A percentile compares a stretch with the other conserved stretches of the same genome.
Evolutionary conservation across 2,113 vertebrate genomes (phyloP).

Genomic region (Boleophthalmus pectinirostris): DNA sequence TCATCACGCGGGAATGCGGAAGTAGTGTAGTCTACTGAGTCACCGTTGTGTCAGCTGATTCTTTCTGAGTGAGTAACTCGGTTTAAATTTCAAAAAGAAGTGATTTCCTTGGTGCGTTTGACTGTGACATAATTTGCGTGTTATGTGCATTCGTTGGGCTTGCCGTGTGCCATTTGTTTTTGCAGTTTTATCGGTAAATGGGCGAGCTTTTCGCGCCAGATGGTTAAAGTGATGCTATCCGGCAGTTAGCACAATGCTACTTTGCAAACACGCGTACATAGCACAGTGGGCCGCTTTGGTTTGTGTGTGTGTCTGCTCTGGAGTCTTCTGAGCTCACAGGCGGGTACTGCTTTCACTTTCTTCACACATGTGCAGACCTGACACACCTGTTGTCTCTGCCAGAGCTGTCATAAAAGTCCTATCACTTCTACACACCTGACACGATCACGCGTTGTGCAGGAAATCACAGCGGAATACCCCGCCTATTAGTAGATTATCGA

Average conservation of each 20-base stretch:
- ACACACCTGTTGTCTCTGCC: slow-evolving; percentile 61
- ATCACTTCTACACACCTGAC: neutral
- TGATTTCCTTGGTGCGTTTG: slow-evolving; percentile 24
- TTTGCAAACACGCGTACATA: slow-evolving; percentile 27
- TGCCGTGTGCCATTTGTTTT: slow-evolving; percentile 8
- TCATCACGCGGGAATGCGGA: slow-evolving; percentile 79
- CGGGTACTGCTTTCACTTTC: slow-evolving; percentile 57
- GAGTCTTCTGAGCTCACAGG: slow-evolving; percentile 8
- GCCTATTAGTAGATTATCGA: neutral
- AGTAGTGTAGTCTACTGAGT: slow-evolving; percentile 81
- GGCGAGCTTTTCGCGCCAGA: slow-evolving; percentile 21
- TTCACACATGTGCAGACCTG: slow-evolving; percentile 9
- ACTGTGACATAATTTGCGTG: slow-evolving; percentile 4
- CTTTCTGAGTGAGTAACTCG: slow-evolving; percentile 83
- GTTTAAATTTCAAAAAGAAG: slow-evolving; percentile 58
- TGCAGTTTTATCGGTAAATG: slow-evolving; percentile 15
- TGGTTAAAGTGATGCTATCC: slow-evolving; percentile 35
- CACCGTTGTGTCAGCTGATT: slow-evolving; percentile 85
- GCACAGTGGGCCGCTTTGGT: slow-evolving; percentile 36
- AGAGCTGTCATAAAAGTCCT: neutral
- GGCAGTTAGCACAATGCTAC: slow-evolving; percentile 63
- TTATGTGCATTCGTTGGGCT: slow-evolving; percentile 1
- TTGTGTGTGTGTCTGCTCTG: slow-evolving; percentile 18
- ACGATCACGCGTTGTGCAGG: neutral
- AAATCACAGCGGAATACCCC: neutral